A percentile compares a stretch with the other conserved stretches of the same genome.
Conservation (phyloP, 2,797 vertebrate genomes). For the Amblyopsis hoosieri region DNA sequence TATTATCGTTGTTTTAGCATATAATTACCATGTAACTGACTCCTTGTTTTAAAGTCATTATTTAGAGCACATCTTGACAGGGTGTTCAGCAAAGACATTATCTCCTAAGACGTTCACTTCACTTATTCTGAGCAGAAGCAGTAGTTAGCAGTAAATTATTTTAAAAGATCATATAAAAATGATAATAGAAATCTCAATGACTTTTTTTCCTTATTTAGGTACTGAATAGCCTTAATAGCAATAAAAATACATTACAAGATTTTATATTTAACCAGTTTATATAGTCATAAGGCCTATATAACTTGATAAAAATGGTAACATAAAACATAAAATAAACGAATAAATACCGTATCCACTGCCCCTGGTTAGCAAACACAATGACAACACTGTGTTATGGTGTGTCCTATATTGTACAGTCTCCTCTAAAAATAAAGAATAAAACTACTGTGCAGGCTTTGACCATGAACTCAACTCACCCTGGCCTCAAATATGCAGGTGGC, state of each 20-base stretch:
- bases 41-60: constrained; percentile 68
- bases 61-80: constrained; percentile 59
- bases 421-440: constrained; percentile 38
- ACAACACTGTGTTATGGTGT: constrained; percentile 49
- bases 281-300: background rate
- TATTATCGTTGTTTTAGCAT: constrained; percentile 50
- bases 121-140: constrained; percentile 10
- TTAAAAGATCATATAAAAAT: background rate
- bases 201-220: background rate
- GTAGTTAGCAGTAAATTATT: background rate
- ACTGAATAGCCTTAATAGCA: too few relatives aligned
- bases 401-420: constrained; percentile 44
- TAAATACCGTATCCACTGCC: constrained; percentile 27
- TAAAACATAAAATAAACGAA: background rate
- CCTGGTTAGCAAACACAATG: constrained; percentile 49
- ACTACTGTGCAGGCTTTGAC: constrained; percentile 55
- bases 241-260: too few relatives aligned
- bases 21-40: constrained; percentile 71
- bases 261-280: too few relatives aligned
- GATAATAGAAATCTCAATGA: background rate
- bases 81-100: constrained; percentile 56
- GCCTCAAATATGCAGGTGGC: constrained; percentile 67
- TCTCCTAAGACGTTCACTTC: constrained; percentile 32
- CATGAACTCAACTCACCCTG: constrained; percentile 48
- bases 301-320: background rate